Conservation (phyloP, 2,888 invertebrate species). For the Bruchidius siliquastri region DNA sequence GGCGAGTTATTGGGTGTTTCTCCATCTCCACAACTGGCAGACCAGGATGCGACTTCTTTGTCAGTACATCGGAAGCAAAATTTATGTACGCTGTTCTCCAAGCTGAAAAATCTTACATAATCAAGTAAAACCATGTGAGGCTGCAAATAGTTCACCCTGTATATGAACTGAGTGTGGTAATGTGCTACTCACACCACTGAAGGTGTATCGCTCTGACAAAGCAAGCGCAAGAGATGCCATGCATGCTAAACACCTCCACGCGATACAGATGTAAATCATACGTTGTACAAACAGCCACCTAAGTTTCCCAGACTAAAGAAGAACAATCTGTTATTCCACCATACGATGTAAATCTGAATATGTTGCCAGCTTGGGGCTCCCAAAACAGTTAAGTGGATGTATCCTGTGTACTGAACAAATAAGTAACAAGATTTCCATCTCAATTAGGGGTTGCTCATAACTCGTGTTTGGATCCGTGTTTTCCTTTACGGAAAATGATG, state of each 20-base stretch:
- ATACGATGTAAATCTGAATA: neutral
- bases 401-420: neutral
- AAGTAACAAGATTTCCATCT: neutral
- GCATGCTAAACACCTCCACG: neutral
- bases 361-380: neutral
- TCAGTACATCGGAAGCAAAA: too few relatives aligned
- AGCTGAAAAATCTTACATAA: too few relatives aligned
- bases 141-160: too few relatives aligned
- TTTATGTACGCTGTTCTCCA: too few relatives aligned
- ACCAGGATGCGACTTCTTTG: too few relatives aligned
- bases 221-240: neutral
- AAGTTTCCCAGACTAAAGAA: neutral
- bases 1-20: too few relatives aligned
- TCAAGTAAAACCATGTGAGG: too few relatives aligned
- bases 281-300: neutral
- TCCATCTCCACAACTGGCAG: too few relatives aligned
- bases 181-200: neutral
- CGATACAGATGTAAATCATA: neutral
- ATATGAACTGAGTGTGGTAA: too few relatives aligned
- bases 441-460: neutral
- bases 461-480: neutral
- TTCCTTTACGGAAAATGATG: neutral
- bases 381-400: neutral
- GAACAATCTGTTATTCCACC: neutral
- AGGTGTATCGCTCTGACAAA: neutral